Evolutionary conservation across 2,113 vertebrate genomes (phyloP).

Genomic region (Perca flavescens): DNA sequence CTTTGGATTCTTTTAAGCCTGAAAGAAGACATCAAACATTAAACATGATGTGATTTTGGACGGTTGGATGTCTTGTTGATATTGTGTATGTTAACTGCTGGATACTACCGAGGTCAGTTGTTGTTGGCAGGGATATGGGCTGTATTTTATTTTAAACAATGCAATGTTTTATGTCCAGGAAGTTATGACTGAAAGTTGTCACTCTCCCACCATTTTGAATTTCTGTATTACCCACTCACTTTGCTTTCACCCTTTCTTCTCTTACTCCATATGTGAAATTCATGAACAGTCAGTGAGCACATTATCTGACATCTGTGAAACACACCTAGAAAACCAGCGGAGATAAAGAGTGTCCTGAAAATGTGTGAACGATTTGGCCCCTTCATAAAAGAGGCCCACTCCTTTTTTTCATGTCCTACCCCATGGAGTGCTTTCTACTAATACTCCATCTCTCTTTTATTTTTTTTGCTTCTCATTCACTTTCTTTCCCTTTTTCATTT

Average conservation of each 20-base stretch:
- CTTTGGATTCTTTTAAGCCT: slow-evolving; percentile 44
- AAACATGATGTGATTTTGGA: slow-evolving; percentile 35
- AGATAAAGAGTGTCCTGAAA: slow-evolving; percentile 79
- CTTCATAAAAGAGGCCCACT: slow-evolving; percentile 81
- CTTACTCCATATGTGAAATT: slow-evolving; percentile 67
- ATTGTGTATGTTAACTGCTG: slow-evolving; percentile 24
- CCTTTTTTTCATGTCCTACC: slow-evolving; percentile 70
- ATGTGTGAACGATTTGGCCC: slow-evolving; percentile 85
- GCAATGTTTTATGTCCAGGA: slow-evolving; percentile 42
- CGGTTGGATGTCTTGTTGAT: slow-evolving; percentile 45
- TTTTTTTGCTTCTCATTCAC: slow-evolving; percentile 7
- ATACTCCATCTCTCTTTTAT: slow-evolving; percentile 21
- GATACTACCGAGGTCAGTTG: slow-evolving; percentile 35
- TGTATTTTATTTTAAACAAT: slow-evolving; percentile 42
- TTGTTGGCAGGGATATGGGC: slow-evolving; percentile 42
- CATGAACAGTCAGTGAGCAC: slow-evolving; percentile 67
- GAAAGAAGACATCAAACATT: slow-evolving; percentile 47
- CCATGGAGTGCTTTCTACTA: slow-evolving; percentile 56
- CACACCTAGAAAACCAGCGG: slow-evolving; percentile 73
- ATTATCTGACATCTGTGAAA: slow-evolving; percentile 82
- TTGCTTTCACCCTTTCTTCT: slow-evolving; percentile 30
- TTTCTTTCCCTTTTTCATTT: slow-evolving; percentile 37
- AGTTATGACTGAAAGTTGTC: slow-evolving; percentile 45
- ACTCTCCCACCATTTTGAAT: slow-evolving; percentile 41
- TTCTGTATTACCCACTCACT: neutral